These are phyloP conservation scores for Zaprionus obscuricornis DNA, from an alignment of 2,888 invertebrate genomes.

Conservation along the genomic window DNA sequence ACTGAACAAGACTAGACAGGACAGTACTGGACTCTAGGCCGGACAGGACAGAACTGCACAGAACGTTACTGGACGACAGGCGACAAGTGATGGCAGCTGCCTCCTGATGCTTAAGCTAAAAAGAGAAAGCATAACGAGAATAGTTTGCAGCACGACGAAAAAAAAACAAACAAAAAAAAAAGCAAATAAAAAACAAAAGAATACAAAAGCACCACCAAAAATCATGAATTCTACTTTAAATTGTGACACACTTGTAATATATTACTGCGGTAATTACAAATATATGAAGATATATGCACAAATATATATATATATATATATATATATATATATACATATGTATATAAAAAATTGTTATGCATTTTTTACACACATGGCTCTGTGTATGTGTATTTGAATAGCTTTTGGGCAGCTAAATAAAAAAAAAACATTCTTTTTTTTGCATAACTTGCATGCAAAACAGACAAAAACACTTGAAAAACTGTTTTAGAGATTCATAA, in stretches of 20 bases:
- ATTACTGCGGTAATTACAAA: too few species aligned
- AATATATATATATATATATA: background rate
- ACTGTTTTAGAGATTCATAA: too few species aligned
- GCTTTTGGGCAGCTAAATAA: too few species aligned
- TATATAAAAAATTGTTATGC: background rate
- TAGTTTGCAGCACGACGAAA: slow-evolving; percentile 18
- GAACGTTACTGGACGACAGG: slow-evolving; percentile 33
- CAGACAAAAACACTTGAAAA: too few species aligned
- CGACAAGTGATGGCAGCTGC: slow-evolving; percentile 53
- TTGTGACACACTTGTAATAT: slow-evolving; percentile 36
- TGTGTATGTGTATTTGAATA: background rate
- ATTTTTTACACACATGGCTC: background rate
- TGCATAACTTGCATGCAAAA: too few species aligned
- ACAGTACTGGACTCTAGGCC: background rate
- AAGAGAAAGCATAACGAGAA: too few species aligned
- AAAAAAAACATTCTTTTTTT: too few species aligned
- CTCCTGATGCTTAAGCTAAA: slow-evolving; percentile 34
- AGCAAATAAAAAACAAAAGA: too few species aligned
- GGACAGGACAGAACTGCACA: background rate
- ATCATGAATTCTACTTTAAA: slow-evolving; percentile 45
- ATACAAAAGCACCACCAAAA: slow-evolving; percentile 7
- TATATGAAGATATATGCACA: background rate
- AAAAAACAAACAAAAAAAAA: slow-evolving; percentile 16
- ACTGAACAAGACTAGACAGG: background rate
- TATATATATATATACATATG: background rate